These are phyloP conservation scores for Nothocercus nigrocapillus DNA, from an alignment of 2,113 vertebrate species.

Conservation along the genomic window DNA sequence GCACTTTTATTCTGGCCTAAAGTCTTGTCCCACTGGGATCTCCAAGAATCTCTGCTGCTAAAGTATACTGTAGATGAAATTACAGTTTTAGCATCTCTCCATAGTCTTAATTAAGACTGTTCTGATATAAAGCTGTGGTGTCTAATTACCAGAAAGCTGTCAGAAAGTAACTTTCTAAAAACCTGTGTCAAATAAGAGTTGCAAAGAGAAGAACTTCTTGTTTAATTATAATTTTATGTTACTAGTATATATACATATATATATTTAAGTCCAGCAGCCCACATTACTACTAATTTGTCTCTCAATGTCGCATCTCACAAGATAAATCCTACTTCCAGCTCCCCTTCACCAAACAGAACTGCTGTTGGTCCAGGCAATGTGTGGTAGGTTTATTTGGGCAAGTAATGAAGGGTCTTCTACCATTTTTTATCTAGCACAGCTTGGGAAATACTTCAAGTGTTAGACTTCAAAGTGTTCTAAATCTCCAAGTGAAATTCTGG, in stretches of 20 bases:
- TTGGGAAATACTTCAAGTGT: neutral
- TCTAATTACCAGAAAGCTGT: constrained; percentile 47
- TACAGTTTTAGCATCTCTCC: constrained; percentile 66
- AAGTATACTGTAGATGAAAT: constrained; percentile 58
- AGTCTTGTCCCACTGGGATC: constrained; percentile 54
- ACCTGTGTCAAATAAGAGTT: constrained; percentile 33
- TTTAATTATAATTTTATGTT: neutral
- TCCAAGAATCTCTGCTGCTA: constrained; percentile 50
- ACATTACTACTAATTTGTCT: neutral
- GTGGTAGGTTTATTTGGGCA: neutral
- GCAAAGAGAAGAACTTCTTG: constrained; percentile 14
- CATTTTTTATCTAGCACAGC: neutral
- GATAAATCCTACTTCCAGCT: neutral
- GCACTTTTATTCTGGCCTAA: constrained; percentile 57
- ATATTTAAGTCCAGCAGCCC: neutral
- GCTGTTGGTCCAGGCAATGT: neutral
- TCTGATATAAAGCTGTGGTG: constrained; percentile 37
- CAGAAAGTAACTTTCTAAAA: constrained; percentile 68
- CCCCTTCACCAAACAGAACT: neutral
- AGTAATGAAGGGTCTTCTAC: neutral
- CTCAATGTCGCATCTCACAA: neutral
- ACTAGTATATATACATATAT: neutral
- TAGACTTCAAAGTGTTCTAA: neutral
- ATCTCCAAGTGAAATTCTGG: neutral
- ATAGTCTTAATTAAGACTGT: constrained; percentile 64